phyloP scores from a whole-genome alignment of 1,140 invertebrate species.

The Drosophila ficusphila region DNA sequence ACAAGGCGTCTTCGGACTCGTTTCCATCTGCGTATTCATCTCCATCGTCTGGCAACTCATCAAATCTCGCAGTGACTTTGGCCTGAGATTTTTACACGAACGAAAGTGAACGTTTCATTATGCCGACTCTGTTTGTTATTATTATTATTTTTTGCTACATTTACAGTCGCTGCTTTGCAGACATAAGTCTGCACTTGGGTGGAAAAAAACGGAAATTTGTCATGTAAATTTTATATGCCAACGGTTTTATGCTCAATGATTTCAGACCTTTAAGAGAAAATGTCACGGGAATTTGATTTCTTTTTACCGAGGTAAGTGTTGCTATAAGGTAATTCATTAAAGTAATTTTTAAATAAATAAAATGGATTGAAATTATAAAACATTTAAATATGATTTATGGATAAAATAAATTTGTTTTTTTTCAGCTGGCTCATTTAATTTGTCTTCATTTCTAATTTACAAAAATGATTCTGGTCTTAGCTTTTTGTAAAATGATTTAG shows the following conservation, averaged over 20 bases:
- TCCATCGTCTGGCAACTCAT: slow-evolving; percentile 28
- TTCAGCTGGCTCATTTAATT: neutral
- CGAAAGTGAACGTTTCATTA: slow-evolving; percentile 66
- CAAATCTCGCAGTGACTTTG: slow-evolving; percentile 46
- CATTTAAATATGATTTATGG: neutral
- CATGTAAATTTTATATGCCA: slow-evolving; percentile 46
- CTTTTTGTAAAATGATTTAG: neutral
- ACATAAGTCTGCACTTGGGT: slow-evolving; percentile 25
- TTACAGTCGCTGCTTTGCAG: slow-evolving; percentile 24
- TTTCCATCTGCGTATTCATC: slow-evolving; percentile 59
- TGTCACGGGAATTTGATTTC: neutral
- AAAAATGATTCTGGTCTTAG: neutral
- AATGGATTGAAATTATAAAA: neutral
- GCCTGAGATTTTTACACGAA: slow-evolving; percentile 64
- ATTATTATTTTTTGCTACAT: slow-evolving; percentile 30
- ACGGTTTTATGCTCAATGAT: slow-evolving; percentile 23
- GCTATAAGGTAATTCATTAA: neutral
- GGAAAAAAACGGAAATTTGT: slow-evolving; percentile 52
- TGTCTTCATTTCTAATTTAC: neutral
- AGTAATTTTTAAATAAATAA: neutral
- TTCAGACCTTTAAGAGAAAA: slow-evolving; percentile 20
- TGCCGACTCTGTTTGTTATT: slow-evolving; percentile 27
- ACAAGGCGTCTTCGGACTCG: slow-evolving; percentile 49
- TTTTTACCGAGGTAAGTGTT: neutral
- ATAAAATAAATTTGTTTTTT: neutral